Base-by-base conservation (phyloP, 2,113 vertebrate genomes). In the Limanda limanda region DNA sequence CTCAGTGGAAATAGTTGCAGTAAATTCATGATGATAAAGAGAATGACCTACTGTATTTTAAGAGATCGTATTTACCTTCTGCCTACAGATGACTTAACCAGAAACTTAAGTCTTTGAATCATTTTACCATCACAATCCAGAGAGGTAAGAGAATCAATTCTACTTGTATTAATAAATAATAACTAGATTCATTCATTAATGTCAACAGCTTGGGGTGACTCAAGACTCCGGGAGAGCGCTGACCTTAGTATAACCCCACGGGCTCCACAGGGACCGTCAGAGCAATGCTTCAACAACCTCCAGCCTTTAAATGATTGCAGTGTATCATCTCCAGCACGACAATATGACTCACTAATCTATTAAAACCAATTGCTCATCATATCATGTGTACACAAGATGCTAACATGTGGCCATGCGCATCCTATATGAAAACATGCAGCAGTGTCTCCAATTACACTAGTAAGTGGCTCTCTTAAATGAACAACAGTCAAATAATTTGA, bases 91-190 rank as follows among this genome's bases (percentile, higher is more conserved):
- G 66, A 40, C 48, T 72, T 60, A 48, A 62, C 40, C 21, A 65
- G 58, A 58, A 27, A 42, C n/a, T 58, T 12, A 25, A 31, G 42
- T 7, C 35, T 21, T 21, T 54, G 8, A 48, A 5, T 45, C 3
- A 15, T 48, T 9, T 60, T 51, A 62, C 37, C 56, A 71, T 57
- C 68, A 7, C 23, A 52, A 17, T 17, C 1, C 20, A 51, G 47
- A 51, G 17, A 5, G 47, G 11, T 1, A 48, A 10, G 51, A 35
- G 54, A 80, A 81, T 84, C 62, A 72, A 82, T 72, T 21, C 35
- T 23, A 6, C 13, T 0, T 4, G 20, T n/a, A 80, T 86, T 55
- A 89, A 89, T 83, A 82, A 88, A 68, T 85, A 35, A 85, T 78
- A 35, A 71, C 35, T 8, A 11, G 76, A 71, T 80, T 58, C 59